Conservation (phyloP, 2,888 invertebrate species). For the Lasioglossum leucozonium region DNA sequence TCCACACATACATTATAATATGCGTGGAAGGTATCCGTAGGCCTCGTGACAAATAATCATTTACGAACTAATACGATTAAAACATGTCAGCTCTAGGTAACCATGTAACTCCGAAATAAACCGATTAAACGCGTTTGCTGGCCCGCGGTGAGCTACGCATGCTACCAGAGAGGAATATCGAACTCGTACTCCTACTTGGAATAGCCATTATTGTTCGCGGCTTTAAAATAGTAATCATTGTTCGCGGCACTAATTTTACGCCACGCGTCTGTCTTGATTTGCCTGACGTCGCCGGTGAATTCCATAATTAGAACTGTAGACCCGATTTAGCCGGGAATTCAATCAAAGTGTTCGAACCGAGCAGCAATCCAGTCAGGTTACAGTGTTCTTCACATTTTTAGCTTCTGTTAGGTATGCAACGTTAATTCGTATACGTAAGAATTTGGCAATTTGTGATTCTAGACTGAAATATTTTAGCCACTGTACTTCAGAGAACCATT, state of each 20-base stretch:
- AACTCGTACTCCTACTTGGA: conserved; percentile 8
- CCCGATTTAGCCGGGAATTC: background rate
- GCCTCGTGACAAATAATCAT: conserved; percentile 1
- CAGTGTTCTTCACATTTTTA: background rate
- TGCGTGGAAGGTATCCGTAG: background rate
- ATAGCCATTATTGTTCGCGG: conserved; percentile 20
- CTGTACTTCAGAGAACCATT: background rate
- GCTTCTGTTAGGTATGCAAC: background rate
- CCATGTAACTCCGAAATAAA: conserved; percentile 7
- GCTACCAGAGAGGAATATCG: conserved; percentile 27
- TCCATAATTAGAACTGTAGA: background rate
- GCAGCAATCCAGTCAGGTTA: background rate
- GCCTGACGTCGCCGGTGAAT: background rate
- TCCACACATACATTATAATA: background rate
- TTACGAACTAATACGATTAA: conserved; percentile 6
- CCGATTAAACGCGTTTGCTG: conserved; percentile 1
- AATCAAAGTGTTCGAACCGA: background rate
- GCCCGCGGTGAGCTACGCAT: background rate
- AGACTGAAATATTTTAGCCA: background rate
- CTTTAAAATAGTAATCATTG: conserved; percentile 23
- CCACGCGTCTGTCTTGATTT: background rate
- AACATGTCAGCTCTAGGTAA: background rate
- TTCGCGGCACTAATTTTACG: conserved; percentile 7
- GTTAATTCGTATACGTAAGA: background rate
- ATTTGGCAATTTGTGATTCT: background rate